Conservation (phyloP, 2,888 invertebrate genomes). For the Dione vanillae region DNA sequence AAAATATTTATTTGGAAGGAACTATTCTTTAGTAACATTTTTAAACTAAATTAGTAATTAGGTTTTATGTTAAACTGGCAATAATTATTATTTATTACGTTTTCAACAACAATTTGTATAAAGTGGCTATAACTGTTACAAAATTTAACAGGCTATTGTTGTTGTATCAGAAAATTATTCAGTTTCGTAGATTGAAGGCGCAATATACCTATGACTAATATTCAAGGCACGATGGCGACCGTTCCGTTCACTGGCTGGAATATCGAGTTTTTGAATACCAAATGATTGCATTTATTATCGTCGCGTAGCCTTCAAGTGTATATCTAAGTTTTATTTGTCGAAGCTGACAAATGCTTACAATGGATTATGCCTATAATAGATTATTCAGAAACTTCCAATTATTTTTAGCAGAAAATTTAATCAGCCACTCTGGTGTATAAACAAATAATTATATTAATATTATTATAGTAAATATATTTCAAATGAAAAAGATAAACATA, state of each 20-base stretch:
- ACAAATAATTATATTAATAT: too few relatives aligned
- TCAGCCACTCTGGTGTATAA: background rate
- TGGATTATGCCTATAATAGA: constrained; percentile 9
- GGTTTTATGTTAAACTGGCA: too few relatives aligned
- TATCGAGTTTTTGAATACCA: constrained; percentile 70
- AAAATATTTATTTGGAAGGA: background rate
- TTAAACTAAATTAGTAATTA: too few relatives aligned
- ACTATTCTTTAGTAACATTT: too few relatives aligned
- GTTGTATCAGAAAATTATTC: constrained; percentile 28
- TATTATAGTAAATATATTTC: background rate
- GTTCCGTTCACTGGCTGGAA: constrained; percentile 69
- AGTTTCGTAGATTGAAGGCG: constrained; percentile 34
- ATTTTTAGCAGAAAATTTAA: background rate
- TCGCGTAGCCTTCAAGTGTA: constrained; percentile 46
- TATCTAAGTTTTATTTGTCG: constrained; percentile 37
- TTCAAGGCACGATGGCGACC: constrained; percentile 69
- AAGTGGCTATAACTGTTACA: background rate
- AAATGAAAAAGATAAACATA: constrained; percentile 66
- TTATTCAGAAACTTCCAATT: background rate
- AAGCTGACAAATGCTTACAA: constrained; percentile 9
- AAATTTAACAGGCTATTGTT: constrained; percentile 3
- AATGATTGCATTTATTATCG: constrained; percentile 54
- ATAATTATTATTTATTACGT: too few relatives aligned
- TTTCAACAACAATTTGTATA: background rate
- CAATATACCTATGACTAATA: constrained; percentile 53